Evolutionary conservation across 2,888 invertebrate species (phyloP), one percentile per base, ranked within the genome.

Genomic region (Elgonia sp.): DNA sequence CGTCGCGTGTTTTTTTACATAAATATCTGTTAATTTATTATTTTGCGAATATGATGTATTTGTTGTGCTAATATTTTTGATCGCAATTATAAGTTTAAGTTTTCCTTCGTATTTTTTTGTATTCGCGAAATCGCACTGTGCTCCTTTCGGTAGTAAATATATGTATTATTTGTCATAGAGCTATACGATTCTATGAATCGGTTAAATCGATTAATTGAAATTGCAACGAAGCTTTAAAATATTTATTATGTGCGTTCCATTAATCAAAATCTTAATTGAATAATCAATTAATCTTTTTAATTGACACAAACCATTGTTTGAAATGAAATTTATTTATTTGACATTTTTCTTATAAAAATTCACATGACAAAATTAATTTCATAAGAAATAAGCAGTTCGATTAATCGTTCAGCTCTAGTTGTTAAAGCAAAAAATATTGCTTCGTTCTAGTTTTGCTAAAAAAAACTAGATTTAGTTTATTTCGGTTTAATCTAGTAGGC

Each of bases 121-220:
- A 79, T 84, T 72, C 21, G 29, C 20, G 57, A 63, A 29, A 42
- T 57, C n/a, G 57, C 67, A 57, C 40, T 57, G 55, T 57, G 79
- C 70, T 72, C 67, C 57, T 60, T 70, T 72, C 29, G 5, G 29
- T 63, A 65, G 57, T 18, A 37, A 57, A 60, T 4, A 55, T 46
- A 76, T 42, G 53, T n/a, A 67, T 63, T 84, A 80, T 50, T 79
- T 73, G 20, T 80, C 18, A 40, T 63, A 73, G 73, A 85, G 67
- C 75, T 69, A 53, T 57, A 75, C 55, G 86, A 81, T 86, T 86
- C 81, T 86, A 76, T 86, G 86, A 86, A 86, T 86, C 86, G 62
- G 37, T 16, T 40, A 60, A 20, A 39, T 76, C 76, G 70, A 70
- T 70, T 86, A 81, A 76, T 70, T 82, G 81, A 77, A 76, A 53